A percentile compares a stretch with the other conserved stretches of the same genome.
phyloP scores from a whole-genome alignment of 2,888 invertebrate genomes.

The Phengaris alcon region DNA sequence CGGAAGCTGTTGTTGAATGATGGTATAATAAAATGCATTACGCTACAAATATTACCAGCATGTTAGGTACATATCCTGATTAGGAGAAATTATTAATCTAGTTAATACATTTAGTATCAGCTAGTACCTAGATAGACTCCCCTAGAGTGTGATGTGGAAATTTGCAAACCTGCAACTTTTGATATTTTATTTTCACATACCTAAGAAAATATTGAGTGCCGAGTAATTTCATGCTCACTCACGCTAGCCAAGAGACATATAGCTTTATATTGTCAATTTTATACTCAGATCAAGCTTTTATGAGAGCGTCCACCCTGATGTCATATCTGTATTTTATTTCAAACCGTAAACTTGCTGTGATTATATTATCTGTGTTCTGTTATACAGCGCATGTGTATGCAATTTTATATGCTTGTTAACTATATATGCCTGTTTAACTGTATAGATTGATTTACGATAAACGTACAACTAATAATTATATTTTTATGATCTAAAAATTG shows the following conservation, averaged over 20 bases:
- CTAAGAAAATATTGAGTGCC: background rate
- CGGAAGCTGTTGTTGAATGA: too few relatives aligned
- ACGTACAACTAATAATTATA: background rate
- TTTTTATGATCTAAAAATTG: background rate
- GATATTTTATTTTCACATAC: background rate
- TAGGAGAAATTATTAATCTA: too few relatives aligned
- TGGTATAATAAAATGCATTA: slow-evolving; percentile 6
- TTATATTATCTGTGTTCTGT: slow-evolving; percentile 34
- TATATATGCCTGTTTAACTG: too few relatives aligned
- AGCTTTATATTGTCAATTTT: slow-evolving; percentile 35
- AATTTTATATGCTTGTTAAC: background rate
- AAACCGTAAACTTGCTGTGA: slow-evolving; percentile 40
- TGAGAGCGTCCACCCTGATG: slow-evolving; percentile 43
- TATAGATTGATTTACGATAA: too few relatives aligned
- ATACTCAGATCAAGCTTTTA: slow-evolving; percentile 43
- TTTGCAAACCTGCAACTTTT: background rate
- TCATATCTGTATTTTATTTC: slow-evolving; percentile 41
- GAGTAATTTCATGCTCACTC: background rate
- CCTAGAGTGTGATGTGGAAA: too few relatives aligned
- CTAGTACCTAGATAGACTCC: too few relatives aligned
- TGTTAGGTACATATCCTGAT: too few relatives aligned
- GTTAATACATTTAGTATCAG: background rate
- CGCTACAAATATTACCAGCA: too few relatives aligned
- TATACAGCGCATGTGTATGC: background rate
- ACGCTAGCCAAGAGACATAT: slow-evolving; percentile 4